These are phyloP conservation scores for Eurystomus gularis DNA, from an alignment of 2,113 vertebrate genomes.

Conservation along the genomic window DNA sequence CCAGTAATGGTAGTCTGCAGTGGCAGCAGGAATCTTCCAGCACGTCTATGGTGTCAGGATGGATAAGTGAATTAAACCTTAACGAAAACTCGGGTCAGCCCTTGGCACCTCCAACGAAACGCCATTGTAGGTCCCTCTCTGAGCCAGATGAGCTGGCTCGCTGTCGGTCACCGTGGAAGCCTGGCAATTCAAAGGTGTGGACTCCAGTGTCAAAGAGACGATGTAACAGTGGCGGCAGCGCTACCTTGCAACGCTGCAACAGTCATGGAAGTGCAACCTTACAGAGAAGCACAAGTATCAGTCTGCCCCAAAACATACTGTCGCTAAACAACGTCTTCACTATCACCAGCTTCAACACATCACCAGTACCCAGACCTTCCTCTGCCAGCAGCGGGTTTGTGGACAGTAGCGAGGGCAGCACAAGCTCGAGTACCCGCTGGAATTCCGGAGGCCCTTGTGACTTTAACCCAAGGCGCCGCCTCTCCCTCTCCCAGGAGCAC, in stretches of 20 bases:
- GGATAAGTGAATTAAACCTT: constrained; percentile 68
- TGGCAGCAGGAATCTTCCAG: constrained; percentile 65
- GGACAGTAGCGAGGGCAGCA: constrained; percentile 73
- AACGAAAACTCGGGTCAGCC: constrained; percentile 66
- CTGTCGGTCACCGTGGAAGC: constrained; percentile 76
- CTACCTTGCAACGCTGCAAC: constrained; percentile 72
- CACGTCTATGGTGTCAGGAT: constrained; percentile 38
- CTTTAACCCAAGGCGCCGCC: constrained; percentile 71
- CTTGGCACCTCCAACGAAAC: constrained; percentile 75
- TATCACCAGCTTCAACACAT: constrained; percentile 55
- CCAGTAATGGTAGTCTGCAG: constrained; percentile 37
- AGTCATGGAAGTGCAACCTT: constrained; percentile 67
- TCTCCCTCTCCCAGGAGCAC: constrained; percentile 81
- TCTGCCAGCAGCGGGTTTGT: constrained; percentile 76
- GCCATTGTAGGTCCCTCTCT: constrained; percentile 78
- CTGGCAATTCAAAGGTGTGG: constrained; percentile 79
- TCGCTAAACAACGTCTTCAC: constrained; percentile 49
- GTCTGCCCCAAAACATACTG: constrained; percentile 58
- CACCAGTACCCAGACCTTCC: constrained; percentile 68
- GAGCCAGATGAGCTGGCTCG: constrained; percentile 78
- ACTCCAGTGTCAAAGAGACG: constrained; percentile 78
- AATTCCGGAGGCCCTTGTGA: constrained; percentile 51
- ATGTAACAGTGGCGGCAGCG: constrained; percentile 75
- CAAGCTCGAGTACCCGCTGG: constrained; percentile 52
- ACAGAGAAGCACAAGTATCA: constrained; percentile 71